phyloP scores from a whole-genome alignment of 1,140 invertebrate genomes.

The Orius laevigatus region DNA sequence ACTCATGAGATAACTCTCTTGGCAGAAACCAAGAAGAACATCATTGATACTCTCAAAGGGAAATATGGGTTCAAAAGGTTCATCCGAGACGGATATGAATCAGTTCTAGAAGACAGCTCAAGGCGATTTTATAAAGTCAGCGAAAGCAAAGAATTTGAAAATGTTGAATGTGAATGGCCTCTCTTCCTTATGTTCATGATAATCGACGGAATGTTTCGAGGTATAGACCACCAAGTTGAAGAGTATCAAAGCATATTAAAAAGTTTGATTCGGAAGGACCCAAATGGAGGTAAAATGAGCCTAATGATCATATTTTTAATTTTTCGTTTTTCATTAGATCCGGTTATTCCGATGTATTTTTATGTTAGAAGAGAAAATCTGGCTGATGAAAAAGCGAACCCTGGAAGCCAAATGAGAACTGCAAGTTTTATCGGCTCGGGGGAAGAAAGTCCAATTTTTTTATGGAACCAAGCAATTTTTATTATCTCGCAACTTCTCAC shows the following conservation, averaged over 20 bases:
- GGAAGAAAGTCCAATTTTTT: constrained; percentile 33
- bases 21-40: constrained; percentile 72
- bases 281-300: constrained; percentile 64
- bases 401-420: constrained; percentile 46
- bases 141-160: constrained; percentile 80
- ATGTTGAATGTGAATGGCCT: constrained; percentile 96
- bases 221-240: constrained; percentile 77
- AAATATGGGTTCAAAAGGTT: constrained; percentile 89
- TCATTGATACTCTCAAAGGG: constrained; percentile 70
- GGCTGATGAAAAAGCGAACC: constrained; percentile 52
- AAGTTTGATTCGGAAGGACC: constrained; percentile 54
- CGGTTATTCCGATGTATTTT: constrained; percentile 74
- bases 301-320: not conserved
- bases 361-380: constrained; percentile 71
- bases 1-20: constrained; percentile 86
- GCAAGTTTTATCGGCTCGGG: constrained; percentile 38
- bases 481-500: constrained; percentile 83
- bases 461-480: constrained; percentile 63
- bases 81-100: constrained; percentile 87
- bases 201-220: constrained; percentile 84
- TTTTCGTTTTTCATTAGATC: constrained; percentile 37
- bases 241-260: constrained; percentile 78
- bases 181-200: constrained; percentile 91
- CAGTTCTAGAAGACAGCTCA: constrained; percentile 65
- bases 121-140: constrained; percentile 52